Base-by-base conservation (phyloP, 1,140 invertebrate species). In the Globodera ellingtonae region DNA sequence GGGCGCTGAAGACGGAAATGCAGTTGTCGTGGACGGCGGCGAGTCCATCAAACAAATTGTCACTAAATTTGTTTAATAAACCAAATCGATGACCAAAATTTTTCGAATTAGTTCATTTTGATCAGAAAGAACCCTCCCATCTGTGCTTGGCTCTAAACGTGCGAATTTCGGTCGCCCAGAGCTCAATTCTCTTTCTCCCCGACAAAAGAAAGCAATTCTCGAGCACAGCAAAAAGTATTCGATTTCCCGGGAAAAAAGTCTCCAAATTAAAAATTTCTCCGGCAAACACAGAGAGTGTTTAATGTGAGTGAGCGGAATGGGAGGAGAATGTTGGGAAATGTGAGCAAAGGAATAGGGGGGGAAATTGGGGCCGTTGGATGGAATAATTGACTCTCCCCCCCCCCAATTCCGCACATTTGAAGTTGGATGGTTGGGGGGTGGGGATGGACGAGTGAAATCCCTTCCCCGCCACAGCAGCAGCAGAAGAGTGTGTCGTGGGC, bases 381-480 rank as follows among this genome's bases (percentile, higher is more conserved):
- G 67, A 70, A 70, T 70, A 70, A 70, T 70, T 70, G 67, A 70
- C 67, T 69, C 66, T 69, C 21, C 66, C 18, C 66, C 66, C 56
- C 13, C 56, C 52, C 56, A 62, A 62, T 62, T 62, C 13, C 56
- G 13, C 13, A 18, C 56, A 62, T 62, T 62, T 62, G 56, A 62
- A 62, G 56, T 62, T 62, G 56, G 56, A 13, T 15, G 18, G 52
- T 15, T 10, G 15, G 35, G 35, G 35, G 35, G 35, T 0, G 35
- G 35, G 35, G 35, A 35, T 35, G 21, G 13, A 21, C n/a, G 59
- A 65, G 21, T 65, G 59, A 65, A 65, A 65, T 65, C 59, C 59
- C n/a, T 65, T 21, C 59, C 13, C 13, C 13, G 59, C 13, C 59
- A 21, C 13, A 1, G 59, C 1, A 1, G 59, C 1, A 15, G 59